Percentiles rank a stretch among this genome's conserved stretches.
These are phyloP conservation scores for Melieria picta DNA, from an alignment of 2,888 invertebrate genomes.

Conservation along the genomic window DNA sequence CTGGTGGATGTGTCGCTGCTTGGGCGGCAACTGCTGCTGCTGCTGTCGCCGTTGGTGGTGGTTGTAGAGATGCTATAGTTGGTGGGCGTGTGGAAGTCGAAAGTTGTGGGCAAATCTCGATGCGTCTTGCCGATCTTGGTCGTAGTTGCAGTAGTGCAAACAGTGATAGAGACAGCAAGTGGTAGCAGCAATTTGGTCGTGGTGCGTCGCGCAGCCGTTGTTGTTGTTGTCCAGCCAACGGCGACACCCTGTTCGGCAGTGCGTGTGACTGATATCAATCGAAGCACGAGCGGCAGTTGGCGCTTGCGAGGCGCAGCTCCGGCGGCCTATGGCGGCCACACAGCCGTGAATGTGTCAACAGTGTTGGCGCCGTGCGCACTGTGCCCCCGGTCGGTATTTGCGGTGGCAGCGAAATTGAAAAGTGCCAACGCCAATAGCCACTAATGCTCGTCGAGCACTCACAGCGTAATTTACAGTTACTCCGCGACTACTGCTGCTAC, in stretches of 20 bases:
- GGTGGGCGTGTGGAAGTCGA: background rate
- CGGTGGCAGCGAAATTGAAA: no score
- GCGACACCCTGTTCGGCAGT: no score
- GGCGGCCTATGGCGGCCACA: background rate
- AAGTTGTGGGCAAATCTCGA: background rate
- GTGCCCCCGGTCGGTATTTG: no score
- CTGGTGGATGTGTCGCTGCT: background rate
- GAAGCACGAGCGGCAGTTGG: no score
- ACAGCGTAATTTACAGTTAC: background rate
- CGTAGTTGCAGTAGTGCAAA: background rate
- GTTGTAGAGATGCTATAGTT: slow-evolving; percentile 10
- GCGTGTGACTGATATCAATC: no score
- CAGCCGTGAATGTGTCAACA: background rate
- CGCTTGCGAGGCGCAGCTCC: no score
- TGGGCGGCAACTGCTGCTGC: slow-evolving; percentile 14
- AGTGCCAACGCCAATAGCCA: no score
- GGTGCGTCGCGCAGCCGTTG: background rate
- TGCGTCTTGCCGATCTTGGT: background rate
- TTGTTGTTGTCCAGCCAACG: background rate
- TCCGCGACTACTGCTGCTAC: background rate
- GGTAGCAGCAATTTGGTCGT: background rate
- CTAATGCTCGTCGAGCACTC: background rate
- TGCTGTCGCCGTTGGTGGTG: slow-evolving; percentile 8
- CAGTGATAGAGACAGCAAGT: background rate
- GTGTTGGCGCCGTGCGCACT: background rate